Conservation (phyloP, 2,888 invertebrate species). For the Amphipoea oculea region DNA sequence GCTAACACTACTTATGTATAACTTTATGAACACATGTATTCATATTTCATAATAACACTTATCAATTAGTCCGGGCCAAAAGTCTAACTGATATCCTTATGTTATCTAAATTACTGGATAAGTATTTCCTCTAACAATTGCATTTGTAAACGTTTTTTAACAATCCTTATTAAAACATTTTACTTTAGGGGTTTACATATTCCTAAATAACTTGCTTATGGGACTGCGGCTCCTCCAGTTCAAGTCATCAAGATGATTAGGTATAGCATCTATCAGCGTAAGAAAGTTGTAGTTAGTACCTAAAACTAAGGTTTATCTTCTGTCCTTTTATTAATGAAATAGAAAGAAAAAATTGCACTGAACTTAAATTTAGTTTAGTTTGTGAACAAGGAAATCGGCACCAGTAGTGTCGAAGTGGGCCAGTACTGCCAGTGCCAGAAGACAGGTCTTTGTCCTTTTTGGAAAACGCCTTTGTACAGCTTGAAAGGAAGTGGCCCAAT, state of each 20-base stretch:
- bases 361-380: no score
- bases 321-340: no score
- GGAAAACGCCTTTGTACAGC: background rate
- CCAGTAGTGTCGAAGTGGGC: no score
- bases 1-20: conserved; percentile 20
- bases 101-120: conserved; percentile 8
- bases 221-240: background rate
- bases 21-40: conserved; percentile 11
- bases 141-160: background rate
- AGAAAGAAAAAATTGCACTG: no score
- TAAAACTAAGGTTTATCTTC: background rate
- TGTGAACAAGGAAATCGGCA: no score
- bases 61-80: conserved; percentile 9
- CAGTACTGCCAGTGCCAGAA: background rate
- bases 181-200: background rate
- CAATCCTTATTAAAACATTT: background rate
- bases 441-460: background rate
- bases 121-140: background rate
- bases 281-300: background rate
- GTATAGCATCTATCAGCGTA: background rate
- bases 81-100: conserved; percentile 15
- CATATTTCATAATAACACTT: conserved; percentile 16
- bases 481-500: background rate
- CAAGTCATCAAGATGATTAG: background rate
- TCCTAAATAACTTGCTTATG: background rate